A percentile compares a stretch with the other conserved stretches of the same genome.
These are phyloP conservation scores for Drosophila fungiperda DNA, from an alignment of 2,888 invertebrate species.

Conservation along the genomic window DNA sequence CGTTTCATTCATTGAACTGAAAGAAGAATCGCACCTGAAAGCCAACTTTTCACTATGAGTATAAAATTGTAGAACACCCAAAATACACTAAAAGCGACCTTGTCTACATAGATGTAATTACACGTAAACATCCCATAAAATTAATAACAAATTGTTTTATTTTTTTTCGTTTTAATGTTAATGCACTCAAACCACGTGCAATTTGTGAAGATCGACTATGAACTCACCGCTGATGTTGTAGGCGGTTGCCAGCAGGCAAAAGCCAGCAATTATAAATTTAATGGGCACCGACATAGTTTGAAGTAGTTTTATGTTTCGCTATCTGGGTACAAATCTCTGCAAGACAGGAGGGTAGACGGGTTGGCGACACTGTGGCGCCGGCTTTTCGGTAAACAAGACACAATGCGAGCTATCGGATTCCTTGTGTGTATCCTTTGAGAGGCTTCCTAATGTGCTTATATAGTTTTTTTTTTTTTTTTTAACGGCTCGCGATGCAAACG, in stretches of 20 bases:
- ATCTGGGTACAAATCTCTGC: constrained; percentile 21
- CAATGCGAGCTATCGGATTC: constrained; percentile 25
- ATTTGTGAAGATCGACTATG: constrained; percentile 6
- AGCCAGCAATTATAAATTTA: constrained; percentile 63
- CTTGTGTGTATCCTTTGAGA: constrained; percentile 42
- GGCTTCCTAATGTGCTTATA: constrained; percentile 23
- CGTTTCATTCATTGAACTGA: constrained; percentile 62
- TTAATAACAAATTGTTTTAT: constrained; percentile 19
- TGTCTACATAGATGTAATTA: constrained; percentile 66
- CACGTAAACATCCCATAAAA: constrained; percentile 42
- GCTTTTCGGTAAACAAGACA: constrained; percentile 35
- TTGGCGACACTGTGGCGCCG: constrained; percentile 70
- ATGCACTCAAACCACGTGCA: constrained; percentile 36
- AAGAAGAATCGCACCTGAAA: constrained; percentile 32
- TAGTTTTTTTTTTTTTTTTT: constrained; percentile 6
- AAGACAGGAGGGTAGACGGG: constrained; percentile 36
- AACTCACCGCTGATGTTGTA: constrained; percentile 72
- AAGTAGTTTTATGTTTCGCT: constrained; percentile 20
- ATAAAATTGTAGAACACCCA: constrained; percentile 32
- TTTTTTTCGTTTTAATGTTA: constrained; percentile 24
- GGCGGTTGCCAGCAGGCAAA: constrained; percentile 67
- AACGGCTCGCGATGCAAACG: constrained; percentile 75
- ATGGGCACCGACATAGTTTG: constrained; percentile 63
- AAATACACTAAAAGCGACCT: constrained; percentile 48
- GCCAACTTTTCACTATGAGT: constrained; percentile 8